phyloP scores from a whole-genome alignment of 2,797 vertebrate genomes.

The Chelonia mydas region DNA sequence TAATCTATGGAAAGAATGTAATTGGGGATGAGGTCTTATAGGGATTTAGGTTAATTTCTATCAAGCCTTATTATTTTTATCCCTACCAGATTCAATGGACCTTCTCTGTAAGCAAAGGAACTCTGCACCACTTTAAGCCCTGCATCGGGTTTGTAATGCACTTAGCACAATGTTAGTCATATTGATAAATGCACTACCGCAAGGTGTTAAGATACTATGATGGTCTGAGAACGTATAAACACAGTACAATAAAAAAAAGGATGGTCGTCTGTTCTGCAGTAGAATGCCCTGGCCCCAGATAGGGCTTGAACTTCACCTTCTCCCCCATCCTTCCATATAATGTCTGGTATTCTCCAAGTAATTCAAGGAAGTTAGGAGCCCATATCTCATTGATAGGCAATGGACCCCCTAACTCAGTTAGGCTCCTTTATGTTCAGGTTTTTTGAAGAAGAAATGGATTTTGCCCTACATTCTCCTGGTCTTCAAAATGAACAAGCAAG shows the following conservation, averaged over 20 bases:
- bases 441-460: conserved; percentile 42
- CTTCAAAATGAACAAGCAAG: not conserved
- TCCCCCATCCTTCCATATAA: not conserved
- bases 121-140: not conserved
- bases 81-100: not conserved
- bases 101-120: not conserved
- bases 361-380: not conserved
- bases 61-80: not conserved
- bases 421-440: not conserved
- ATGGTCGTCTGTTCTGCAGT: not conserved
- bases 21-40: not conserved
- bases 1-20: not conserved
- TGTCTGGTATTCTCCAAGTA: not conserved
- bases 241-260: not conserved
- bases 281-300: not conserved
- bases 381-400: not conserved
- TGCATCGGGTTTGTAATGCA: not conserved
- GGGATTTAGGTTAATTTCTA: conserved; percentile 27
- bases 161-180: conserved; percentile 5
- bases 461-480: conserved; percentile 39
- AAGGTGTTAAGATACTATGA: not conserved
- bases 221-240: not conserved
- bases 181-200: not conserved
- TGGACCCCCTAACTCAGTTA: not conserved
- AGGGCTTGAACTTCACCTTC: not conserved